These are phyloP conservation scores for Tetheella fluctuosa DNA, from an alignment of 2,888 invertebrate species.

Conservation along the genomic window DNA sequence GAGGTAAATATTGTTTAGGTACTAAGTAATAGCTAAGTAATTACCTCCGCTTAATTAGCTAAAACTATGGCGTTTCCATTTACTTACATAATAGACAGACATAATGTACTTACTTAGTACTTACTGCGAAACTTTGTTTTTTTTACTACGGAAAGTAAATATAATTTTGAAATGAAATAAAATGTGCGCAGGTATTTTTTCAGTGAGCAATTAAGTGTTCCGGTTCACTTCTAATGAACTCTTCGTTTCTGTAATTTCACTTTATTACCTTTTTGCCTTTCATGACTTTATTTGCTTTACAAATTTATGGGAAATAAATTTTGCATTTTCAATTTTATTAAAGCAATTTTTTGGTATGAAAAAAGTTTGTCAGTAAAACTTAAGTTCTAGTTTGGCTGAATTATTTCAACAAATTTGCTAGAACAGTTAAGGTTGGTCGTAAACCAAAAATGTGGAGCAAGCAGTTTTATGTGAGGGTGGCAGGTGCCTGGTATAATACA, in stretches of 20 bases:
- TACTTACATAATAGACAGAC: too few relatives aligned
- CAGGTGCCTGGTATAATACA: background rate
- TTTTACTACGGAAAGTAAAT: too few relatives aligned
- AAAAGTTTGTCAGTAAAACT: background rate
- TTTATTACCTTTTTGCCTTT: too few relatives aligned
- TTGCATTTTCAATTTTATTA: background rate
- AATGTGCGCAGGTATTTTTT: too few relatives aligned
- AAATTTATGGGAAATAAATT: too few relatives aligned
- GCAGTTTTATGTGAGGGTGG: background rate
- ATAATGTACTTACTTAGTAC: too few relatives aligned
- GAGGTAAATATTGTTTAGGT: background rate
- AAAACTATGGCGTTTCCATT: background rate
- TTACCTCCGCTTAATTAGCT: background rate
- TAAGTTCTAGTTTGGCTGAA: background rate
- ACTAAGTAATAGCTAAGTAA: background rate
- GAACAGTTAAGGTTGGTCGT: background rate
- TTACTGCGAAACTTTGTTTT: too few relatives aligned
- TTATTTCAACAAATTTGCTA: background rate
- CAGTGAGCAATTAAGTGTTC: too few relatives aligned
- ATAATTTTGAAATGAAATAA: too few relatives aligned
- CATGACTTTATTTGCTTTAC: too few relatives aligned
- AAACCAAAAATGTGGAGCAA: slow-evolving; percentile 2
- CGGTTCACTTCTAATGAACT: too few relatives aligned
- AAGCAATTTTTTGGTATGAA: background rate
- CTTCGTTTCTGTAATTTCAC: too few relatives aligned